Evolutionary conservation across 2,113 vertebrate genomes (phyloP).

Genomic region (Paraplagusia blochii): DNA sequence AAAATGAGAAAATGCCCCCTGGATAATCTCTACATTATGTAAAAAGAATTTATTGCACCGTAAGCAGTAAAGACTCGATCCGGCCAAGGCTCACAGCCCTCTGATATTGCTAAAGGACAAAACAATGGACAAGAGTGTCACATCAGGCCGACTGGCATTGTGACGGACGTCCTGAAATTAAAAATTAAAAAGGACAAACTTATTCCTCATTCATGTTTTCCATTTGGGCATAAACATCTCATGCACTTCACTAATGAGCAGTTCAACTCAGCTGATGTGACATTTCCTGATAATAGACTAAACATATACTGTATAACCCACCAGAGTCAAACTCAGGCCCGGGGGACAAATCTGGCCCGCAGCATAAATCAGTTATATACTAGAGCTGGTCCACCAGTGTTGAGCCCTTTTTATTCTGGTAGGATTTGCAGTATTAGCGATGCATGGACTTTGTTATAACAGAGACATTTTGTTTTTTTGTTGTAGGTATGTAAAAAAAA

Average conservation of each 20-base stretch:
- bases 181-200: constrained; percentile 46
- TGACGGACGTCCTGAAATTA: constrained; percentile 25
- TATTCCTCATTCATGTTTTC: constrained; percentile 43
- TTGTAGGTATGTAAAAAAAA: no score
- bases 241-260: constrained; percentile 23
- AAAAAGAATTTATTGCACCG: constrained; percentile 22
- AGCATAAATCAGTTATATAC: no score
- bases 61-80: constrained; percentile 23
- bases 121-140: neutral
- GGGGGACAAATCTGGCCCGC: no score
- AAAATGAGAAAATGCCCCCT: constrained; percentile 13
- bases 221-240: constrained; percentile 30
- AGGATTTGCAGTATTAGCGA: no score
- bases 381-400: no score
- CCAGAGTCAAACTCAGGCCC: no score
- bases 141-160: constrained; percentile 25
- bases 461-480: no score
- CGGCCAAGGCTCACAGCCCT: constrained; percentile 22
- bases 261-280: neutral
- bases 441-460: no score
- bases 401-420: no score
- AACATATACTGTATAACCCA: neutral
- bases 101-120: constrained; percentile 17
- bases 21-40: constrained; percentile 14
- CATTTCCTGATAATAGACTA: neutral